Evolutionary conservation across 2,797 vertebrate species (phyloP).

Genomic region (Moxostoma hubbsi): DNA sequence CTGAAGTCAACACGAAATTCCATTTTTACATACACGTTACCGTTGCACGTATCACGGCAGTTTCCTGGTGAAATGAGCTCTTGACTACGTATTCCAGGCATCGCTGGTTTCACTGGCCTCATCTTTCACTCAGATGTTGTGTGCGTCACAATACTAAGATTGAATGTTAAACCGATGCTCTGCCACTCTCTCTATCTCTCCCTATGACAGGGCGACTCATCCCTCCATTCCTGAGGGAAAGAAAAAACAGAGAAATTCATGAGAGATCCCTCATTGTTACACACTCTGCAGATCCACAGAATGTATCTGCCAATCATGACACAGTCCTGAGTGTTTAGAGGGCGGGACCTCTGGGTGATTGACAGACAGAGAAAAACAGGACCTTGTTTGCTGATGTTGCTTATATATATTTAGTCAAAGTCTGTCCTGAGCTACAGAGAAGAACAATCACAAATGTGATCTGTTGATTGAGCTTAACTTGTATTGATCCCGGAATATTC

Average conservation of each 20-base stretch:
- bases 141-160: neutral
- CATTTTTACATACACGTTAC: too few relatives aligned
- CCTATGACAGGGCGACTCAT: slow-evolving; percentile 13
- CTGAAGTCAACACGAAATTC: too few relatives aligned
- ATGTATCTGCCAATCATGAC: slow-evolving; percentile 51
- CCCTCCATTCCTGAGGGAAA: slow-evolving; percentile 13
- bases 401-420: neutral
- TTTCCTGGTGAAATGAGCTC: too few relatives aligned
- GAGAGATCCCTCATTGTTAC: slow-evolving; percentile 44
- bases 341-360: slow-evolving; percentile 37
- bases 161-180: neutral
- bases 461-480: neutral
- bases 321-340: neutral
- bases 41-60: too few relatives aligned
- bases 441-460: neutral
- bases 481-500: too few relatives aligned
- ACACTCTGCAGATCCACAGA: slow-evolving; percentile 50
- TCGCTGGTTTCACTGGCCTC: neutral
- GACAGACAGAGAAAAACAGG: slow-evolving; percentile 17
- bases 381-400: neutral
- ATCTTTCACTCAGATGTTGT: neutral
- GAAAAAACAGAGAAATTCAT: slow-evolving; percentile 27
- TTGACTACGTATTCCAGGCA: too few relatives aligned
- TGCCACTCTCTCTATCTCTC: neutral
- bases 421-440: neutral